Percentiles rank a stretch among this genome's conserved stretches.
phyloP scores from a whole-genome alignment of 1,140 invertebrate genomes.

The Ruditapes philippinarum region DNA sequence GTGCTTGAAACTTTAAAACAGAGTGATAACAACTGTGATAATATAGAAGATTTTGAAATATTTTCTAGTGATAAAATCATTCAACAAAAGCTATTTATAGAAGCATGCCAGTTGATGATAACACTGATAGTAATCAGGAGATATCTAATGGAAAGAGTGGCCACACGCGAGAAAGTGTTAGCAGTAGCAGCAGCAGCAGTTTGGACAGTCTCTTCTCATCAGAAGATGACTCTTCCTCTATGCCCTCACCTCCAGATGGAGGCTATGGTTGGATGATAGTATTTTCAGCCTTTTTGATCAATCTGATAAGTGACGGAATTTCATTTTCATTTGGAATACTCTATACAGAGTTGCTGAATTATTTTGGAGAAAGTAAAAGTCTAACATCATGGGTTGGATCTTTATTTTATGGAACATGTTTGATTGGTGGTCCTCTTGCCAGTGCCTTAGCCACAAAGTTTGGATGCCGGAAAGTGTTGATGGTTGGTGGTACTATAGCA shows the following conservation, averaged over 20 bases:
- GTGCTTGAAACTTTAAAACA: slow-evolving; percentile 31
- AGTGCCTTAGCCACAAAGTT: slow-evolving; percentile 94
- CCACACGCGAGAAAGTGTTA: slow-evolving; percentile 11
- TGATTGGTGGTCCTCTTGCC: slow-evolving; percentile 94
- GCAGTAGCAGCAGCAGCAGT: slow-evolving; percentile 41
- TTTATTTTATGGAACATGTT: slow-evolving; percentile 82
- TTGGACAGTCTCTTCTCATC: slow-evolving; percentile 50
- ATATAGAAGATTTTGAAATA: not conserved
- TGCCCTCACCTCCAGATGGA: slow-evolving; percentile 92
- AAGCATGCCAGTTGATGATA: slow-evolving; percentile 55
- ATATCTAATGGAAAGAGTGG: not conserved
- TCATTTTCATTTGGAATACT: slow-evolving; percentile 87
- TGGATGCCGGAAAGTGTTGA: slow-evolving; percentile 93
- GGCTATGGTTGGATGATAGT: slow-evolving; percentile 94
- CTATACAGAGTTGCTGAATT: slow-evolving; percentile 91
- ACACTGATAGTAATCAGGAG: slow-evolving; percentile 1
- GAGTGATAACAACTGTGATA: not conserved
- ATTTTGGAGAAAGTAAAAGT: slow-evolving; percentile 95
- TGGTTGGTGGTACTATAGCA: slow-evolving; percentile 91
- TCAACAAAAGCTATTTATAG: slow-evolving; percentile 25
- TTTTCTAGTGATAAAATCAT: not conserved
- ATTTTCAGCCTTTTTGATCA: slow-evolving; percentile 94
- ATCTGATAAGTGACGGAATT: slow-evolving; percentile 95
- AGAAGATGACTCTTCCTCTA: slow-evolving; percentile 64
- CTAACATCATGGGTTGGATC: slow-evolving; percentile 93